Conservation (phyloP, 2,888 invertebrate species). For the Shargacucullia verbasci region DNA sequence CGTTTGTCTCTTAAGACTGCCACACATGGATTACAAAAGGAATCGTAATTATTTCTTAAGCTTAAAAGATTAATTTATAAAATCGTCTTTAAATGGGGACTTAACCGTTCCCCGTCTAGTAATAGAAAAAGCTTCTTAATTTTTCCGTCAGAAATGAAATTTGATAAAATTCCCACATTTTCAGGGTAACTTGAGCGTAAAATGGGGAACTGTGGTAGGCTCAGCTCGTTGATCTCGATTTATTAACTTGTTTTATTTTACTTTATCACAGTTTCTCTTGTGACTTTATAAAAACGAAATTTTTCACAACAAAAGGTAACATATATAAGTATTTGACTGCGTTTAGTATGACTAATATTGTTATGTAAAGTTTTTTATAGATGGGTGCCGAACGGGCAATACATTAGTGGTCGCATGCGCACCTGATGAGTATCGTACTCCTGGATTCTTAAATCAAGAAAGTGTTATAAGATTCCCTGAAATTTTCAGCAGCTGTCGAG, state of each 20-base stretch:
- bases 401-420: not conserved
- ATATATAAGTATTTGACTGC: too few relatives aligned
- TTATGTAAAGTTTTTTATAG: conserved; percentile 17
- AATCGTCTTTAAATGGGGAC: not conserved
- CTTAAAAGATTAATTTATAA: not conserved
- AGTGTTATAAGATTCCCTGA: too few relatives aligned
- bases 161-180: not conserved
- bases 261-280: not conserved
- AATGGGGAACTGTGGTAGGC: too few relatives aligned
- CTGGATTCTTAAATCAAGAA: too few relatives aligned
- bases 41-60: conserved; percentile 4
- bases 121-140: not conserved
- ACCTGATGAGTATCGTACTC: too few relatives aligned
- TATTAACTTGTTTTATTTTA: too few relatives aligned
- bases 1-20: conserved; percentile 9
- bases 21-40: conserved; percentile 31
- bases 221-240: too few relatives aligned
- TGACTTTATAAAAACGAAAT: too few relatives aligned
- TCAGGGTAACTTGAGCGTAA: too few relatives aligned
- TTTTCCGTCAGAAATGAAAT: conserved; percentile 1
- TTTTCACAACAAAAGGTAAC: conserved; percentile 2
- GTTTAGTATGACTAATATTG: conserved; percentile 26
- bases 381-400: too few relatives aligned
- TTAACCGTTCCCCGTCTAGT: not conserved
- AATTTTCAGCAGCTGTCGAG: too few relatives aligned